Percentiles rank a stretch among this genome's conserved stretches.
Evolutionary conservation across 2,113 vertebrate genomes (phyloP).

Genomic region (Sphyrna mokarran): DNA sequence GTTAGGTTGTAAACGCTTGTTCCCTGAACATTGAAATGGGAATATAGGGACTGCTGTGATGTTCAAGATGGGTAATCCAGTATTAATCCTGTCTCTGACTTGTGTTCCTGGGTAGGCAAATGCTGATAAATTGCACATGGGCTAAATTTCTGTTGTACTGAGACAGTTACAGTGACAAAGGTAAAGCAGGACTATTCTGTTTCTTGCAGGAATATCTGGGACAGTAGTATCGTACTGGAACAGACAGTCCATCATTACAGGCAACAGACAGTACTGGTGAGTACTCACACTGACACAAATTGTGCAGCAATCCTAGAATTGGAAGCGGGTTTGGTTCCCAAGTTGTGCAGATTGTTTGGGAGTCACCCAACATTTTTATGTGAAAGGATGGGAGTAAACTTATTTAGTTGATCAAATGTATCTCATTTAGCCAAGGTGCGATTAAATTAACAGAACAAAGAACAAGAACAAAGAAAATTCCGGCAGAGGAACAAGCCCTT

Average conservation of each 20-base stretch:
- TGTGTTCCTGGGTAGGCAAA: neutral
- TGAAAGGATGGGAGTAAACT: too few species aligned
- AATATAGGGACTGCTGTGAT: neutral
- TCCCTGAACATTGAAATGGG: neutral
- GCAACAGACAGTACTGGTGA: slow-evolving; percentile 74
- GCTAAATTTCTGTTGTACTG: neutral
- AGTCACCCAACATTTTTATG: too few species aligned
- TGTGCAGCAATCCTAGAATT: too few species aligned
- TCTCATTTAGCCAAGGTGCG: too few species aligned
- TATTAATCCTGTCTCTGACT: neutral
- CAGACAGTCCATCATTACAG: slow-evolving; percentile 72
- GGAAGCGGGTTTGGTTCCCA: too few species aligned
- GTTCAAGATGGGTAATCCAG: neutral
- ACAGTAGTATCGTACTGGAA: slow-evolving; percentile 86
- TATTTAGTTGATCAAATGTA: too few species aligned
- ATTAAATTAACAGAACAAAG: neutral
- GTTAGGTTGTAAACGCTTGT: neutral
- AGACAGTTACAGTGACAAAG: neutral
- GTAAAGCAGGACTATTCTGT: slow-evolving; percentile 33
- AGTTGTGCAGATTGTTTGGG: too few species aligned
- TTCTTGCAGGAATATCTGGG: slow-evolving; percentile 86
- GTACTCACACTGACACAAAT: slow-evolving; percentile 44
- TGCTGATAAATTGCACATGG: neutral
- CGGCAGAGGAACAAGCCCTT: too few species aligned
- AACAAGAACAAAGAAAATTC: too few species aligned